Evolutionary conservation across 2,113 vertebrate genomes (phyloP).

Genomic region (Bungarus multicinctus): DNA sequence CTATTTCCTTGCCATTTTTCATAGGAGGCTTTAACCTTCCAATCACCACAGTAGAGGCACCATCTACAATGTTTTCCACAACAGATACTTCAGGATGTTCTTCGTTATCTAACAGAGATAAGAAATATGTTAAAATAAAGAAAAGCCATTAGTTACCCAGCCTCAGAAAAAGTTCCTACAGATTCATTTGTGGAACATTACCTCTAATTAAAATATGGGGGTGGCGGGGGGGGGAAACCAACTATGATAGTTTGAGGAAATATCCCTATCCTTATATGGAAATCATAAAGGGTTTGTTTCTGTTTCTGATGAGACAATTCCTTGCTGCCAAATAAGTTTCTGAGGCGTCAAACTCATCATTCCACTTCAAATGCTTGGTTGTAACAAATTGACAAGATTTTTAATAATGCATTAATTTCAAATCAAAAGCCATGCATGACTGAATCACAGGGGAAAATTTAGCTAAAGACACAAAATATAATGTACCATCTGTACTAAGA

Average conservation of each 20-base stretch:
- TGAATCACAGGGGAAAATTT: not conserved
- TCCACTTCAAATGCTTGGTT: not conserved
- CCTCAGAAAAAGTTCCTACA: not conserved
- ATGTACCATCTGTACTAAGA: conserved; percentile 11
- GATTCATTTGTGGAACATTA: too few species aligned
- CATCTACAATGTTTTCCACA: conserved; percentile 68
- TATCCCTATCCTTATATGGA: not conserved
- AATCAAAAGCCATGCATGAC: conserved; percentile 17
- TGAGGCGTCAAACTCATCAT: not conserved
- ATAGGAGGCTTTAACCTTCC: conserved; percentile 59
- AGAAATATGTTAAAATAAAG: conserved; percentile 19
- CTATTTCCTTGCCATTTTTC: conserved; percentile 71
- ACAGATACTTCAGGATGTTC: conserved; percentile 61
- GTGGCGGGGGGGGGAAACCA: not conserved
- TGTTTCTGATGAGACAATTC: not conserved
- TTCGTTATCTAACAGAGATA: conserved; percentile 59
- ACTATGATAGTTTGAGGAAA: not conserved
- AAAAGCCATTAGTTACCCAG: conserved; percentile 5
- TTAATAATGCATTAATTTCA: conserved; percentile 31
- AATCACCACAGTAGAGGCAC: conserved; percentile 55
- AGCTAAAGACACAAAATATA: conserved; percentile 21
- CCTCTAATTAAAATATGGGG: not conserved
- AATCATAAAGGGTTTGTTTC: not conserved
- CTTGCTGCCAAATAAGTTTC: not conserved
- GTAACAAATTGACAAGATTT: not conserved